Percentiles rank a stretch among this genome's conserved stretches.
Evolutionary conservation across 2,113 vertebrate species (phyloP).

Genomic region (Toxotes chatareus): DNA sequence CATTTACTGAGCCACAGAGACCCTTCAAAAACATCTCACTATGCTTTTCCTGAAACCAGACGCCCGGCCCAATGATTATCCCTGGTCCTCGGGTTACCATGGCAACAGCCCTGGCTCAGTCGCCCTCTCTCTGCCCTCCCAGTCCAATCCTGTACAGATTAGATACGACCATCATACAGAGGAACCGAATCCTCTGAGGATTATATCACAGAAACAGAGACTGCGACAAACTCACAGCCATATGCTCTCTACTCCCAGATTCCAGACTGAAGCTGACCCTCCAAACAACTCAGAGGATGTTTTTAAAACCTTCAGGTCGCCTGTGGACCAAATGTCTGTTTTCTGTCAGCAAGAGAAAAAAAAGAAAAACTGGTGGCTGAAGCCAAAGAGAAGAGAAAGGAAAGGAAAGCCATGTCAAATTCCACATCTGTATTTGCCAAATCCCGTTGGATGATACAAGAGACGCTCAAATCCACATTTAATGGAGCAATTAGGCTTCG

Average conservation of each 20-base stretch:
- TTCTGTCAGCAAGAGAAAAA: constrained; percentile 25
- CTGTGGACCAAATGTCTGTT: constrained; percentile 37
- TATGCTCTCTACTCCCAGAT: not conserved
- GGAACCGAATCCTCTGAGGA: constrained; percentile 52
- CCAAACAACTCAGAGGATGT: constrained; percentile 25
- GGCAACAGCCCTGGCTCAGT: constrained; percentile 57
- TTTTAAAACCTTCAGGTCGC: constrained; percentile 21
- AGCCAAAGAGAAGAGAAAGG: not conserved
- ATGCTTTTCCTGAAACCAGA: constrained; percentile 45
- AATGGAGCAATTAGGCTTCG: constrained; percentile 18
- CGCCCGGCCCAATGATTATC: constrained; percentile 33
- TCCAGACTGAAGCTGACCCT: constrained; percentile 21
- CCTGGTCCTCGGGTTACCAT: constrained; percentile 49
- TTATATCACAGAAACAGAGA: constrained; percentile 53
- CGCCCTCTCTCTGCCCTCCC: constrained; percentile 31
- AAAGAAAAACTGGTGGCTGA: not conserved
- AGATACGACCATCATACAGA: constrained; percentile 57
- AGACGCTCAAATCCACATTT: constrained; percentile 24
- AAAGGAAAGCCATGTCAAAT: constrained; percentile 17
- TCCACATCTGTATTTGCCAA: constrained; percentile 17
- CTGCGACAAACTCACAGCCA: constrained; percentile 17
- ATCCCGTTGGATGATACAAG: constrained; percentile 44
- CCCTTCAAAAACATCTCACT: constrained; percentile 21
- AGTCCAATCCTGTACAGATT: constrained; percentile 64
- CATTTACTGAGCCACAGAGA: constrained; percentile 3